Evolutionary conservation across 2,888 invertebrate genomes (phyloP).

Genomic region (Chrysolina oricalcia): DNA sequence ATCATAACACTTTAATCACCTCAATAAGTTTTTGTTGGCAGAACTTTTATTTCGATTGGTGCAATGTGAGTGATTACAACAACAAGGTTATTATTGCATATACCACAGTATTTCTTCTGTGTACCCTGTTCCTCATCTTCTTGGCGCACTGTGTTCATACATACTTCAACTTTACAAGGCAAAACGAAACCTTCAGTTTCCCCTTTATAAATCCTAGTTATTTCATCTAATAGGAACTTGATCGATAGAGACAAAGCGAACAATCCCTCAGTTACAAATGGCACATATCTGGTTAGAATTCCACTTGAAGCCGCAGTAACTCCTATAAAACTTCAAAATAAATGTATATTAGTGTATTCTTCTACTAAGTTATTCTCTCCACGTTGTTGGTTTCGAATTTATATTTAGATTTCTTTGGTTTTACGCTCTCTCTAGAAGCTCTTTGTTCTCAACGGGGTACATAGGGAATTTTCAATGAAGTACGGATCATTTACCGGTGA

Average conservation of each 20-base stretch:
- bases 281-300: slow-evolving; percentile 18
- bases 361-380: slow-evolving; percentile 24
- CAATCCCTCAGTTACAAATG: background rate
- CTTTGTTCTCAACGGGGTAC: slow-evolving; percentile 19
- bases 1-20: too few species aligned
- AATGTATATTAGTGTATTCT: slow-evolving; percentile 25
- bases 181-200: too few species aligned
- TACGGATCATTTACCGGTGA: slow-evolving; percentile 11
- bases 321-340: slow-evolving; percentile 15
- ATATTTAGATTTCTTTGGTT: slow-evolving; percentile 31
- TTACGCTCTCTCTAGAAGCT: slow-evolving; percentile 27
- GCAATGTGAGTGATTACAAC: too few species aligned
- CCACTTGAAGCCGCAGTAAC: background rate
- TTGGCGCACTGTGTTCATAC: too few species aligned
- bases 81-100: too few species aligned
- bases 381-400: slow-evolving; percentile 29
- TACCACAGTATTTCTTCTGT: too few species aligned
- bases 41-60: too few species aligned
- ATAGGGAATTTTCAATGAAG: slow-evolving; percentile 22
- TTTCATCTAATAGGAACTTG: background rate
- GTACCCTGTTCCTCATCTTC: too few species aligned
- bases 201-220: background rate
- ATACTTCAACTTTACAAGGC: too few species aligned
- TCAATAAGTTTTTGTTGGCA: too few species aligned
- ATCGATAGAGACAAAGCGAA: background rate